These are phyloP conservation scores for Phymatocera aterrima DNA, from an alignment of 2,888 invertebrate genomes.

Conservation along the genomic window DNA sequence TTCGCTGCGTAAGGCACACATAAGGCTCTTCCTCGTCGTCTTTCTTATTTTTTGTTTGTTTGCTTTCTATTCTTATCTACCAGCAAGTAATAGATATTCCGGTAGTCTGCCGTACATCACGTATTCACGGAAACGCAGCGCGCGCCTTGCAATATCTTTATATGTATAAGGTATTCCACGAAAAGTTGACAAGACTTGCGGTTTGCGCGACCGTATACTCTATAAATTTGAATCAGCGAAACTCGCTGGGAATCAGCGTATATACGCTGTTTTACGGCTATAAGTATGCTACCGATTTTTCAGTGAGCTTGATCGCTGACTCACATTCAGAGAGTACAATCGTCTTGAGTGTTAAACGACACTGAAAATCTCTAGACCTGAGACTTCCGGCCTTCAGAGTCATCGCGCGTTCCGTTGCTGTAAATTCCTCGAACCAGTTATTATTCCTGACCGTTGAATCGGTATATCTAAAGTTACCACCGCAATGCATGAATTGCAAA, in stretches of 20 bases:
- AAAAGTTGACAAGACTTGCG: not conserved
- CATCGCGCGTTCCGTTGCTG: conserved; percentile 10
- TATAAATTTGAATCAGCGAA: too few relatives aligned
- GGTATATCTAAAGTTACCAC: not conserved
- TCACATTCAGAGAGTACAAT: too few relatives aligned
- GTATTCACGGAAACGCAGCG: not conserved
- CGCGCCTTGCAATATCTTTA: not conserved
- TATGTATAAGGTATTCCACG: not conserved
- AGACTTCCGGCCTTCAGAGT: conserved; percentile 1
- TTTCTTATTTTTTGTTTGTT: not conserved
- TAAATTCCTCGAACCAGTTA: conserved; percentile 4
- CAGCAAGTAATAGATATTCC: not conserved
- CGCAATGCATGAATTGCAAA: not conserved
- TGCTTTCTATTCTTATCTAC: conserved; percentile 31
- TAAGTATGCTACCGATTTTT: too few relatives aligned
- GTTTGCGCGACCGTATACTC: not conserved
- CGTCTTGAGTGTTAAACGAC: not conserved
- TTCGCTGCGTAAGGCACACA: not conserved
- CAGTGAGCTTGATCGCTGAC: too few relatives aligned
- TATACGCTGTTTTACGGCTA: too few relatives aligned
- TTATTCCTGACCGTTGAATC: not conserved
- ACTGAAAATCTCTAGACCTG: not conserved
- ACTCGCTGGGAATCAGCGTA: too few relatives aligned
- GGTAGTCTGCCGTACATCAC: too few relatives aligned
- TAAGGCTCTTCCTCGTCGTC: not conserved